Percentiles rank a stretch among this genome's conserved stretches.
Conservation (phyloP, 2,888 invertebrate species). For the Drosophila stalkeri region DNA sequence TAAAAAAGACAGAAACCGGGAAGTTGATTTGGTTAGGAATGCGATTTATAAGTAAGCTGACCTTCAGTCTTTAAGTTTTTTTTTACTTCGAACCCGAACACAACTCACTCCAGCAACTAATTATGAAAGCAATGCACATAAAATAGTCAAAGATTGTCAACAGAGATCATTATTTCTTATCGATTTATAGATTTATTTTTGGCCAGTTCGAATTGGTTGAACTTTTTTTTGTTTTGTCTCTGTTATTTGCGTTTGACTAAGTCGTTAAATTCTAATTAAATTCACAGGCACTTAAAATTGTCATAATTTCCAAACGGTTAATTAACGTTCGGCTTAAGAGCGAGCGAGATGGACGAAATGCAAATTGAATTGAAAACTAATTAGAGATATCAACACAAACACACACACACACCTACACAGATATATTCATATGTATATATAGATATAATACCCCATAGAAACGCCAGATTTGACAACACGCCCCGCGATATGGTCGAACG, state of each 20-base stretch:
- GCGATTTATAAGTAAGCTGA: constrained; percentile 9
- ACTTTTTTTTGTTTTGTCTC: constrained; percentile 3
- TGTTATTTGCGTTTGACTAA: constrained; percentile 7
- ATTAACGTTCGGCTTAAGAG: constrained; percentile 46
- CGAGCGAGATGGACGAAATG: constrained; percentile 49
- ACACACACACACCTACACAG: constrained; percentile 27
- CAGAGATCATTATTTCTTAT: constrained; percentile 39
- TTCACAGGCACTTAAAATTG: constrained; percentile 63
- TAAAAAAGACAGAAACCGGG: not conserved
- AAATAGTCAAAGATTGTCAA: constrained; percentile 24
- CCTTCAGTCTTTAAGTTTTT: constrained; percentile 16
- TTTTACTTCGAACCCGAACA: constrained; percentile 15
- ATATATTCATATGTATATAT: not conserved
- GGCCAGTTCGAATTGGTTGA: not conserved
- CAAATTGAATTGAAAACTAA: constrained; percentile 79
- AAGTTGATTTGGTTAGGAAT: constrained; percentile 12
- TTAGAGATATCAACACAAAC: constrained; percentile 66
- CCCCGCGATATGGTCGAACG: constrained; percentile 50
- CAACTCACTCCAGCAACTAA: constrained; percentile 23
- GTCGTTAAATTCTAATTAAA: constrained; percentile 67
- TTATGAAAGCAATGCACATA: constrained; percentile 35
- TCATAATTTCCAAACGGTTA: constrained; percentile 69
- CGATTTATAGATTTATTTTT: constrained; percentile 47
- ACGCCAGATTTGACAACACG: constrained; percentile 36
- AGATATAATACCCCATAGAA: constrained; percentile 20